Conservation (phyloP, 2,113 vertebrate species). For the Rhinoptilus africanus region DNA sequence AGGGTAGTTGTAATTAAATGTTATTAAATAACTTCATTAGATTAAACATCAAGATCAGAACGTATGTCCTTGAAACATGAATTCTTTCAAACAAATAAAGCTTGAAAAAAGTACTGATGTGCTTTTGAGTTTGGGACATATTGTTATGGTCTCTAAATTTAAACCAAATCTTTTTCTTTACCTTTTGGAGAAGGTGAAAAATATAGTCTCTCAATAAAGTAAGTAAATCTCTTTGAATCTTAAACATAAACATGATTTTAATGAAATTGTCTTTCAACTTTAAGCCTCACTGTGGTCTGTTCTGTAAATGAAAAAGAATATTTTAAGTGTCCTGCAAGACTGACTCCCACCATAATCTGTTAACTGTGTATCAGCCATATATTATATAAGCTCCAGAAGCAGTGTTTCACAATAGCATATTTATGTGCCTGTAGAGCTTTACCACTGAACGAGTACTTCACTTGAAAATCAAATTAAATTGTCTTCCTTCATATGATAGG, state of each 20-base stretch:
- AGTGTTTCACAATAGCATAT: neutral
- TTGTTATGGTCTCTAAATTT: neutral
- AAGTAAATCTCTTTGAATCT: neutral
- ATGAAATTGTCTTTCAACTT: neutral
- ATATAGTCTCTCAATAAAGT: neutral
- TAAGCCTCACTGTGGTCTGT: neutral
- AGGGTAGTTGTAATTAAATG: neutral
- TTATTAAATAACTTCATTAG: neutral
- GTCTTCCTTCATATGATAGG: neutral
- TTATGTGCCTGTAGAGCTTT: neutral
- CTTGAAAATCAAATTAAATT: neutral
- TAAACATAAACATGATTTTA: neutral
- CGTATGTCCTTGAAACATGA: neutral
- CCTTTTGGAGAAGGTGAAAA: neutral
- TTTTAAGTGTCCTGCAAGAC: neutral
- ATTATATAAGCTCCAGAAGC: neutral
- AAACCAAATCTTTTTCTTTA: neutral
- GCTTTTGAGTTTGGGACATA: neutral
- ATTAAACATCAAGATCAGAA: neutral
- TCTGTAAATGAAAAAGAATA: neutral
- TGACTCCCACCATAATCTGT: neutral
- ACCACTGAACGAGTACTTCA: neutral
- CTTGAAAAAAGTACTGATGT: neutral
- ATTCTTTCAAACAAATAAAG: neutral
- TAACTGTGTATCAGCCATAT: accelerated